Percentiles rank a stretch among this genome's conserved stretches.
Conservation (phyloP, 2,888 invertebrate species). For the Digitonthophagus gazella region DNA sequence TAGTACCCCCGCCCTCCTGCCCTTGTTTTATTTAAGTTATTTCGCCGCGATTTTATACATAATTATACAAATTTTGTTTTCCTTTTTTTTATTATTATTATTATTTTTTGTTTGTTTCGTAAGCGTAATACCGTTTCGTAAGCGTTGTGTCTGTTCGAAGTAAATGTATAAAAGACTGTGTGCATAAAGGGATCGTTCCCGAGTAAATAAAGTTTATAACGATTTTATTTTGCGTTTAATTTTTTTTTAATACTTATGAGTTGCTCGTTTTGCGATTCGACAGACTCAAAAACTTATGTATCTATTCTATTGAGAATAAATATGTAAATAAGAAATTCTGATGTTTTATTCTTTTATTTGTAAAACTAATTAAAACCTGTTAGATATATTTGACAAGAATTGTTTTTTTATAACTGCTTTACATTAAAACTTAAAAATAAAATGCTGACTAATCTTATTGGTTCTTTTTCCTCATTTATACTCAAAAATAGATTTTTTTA, state of each 20-base stretch:
- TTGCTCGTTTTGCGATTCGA: conserved; percentile 42
- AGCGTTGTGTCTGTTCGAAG: conserved; percentile 42
- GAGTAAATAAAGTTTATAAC: not conserved
- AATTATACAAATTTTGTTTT: conserved; percentile 24
- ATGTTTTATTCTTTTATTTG: conserved; percentile 18
- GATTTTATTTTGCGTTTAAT: not conserved
- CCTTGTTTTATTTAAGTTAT: conserved; percentile 29
- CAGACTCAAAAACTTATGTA: conserved; percentile 45
- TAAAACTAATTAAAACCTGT: not conserved
- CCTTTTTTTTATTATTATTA: conserved; percentile 34
- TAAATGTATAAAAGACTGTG: conserved; percentile 41
- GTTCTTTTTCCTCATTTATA: no score
- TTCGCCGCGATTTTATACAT: conserved; percentile 23
- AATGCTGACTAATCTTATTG: no score
- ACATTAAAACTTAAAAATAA: no score
- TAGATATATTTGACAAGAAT: no score
- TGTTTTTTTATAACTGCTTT: no score
- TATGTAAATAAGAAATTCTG: conserved; percentile 44
- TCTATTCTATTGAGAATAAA: conserved; percentile 47
- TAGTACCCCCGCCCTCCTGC: conserved; percentile 36
- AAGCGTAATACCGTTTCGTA: conserved; percentile 35
- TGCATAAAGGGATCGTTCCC: conserved; percentile 27
- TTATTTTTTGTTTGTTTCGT: conserved; percentile 26
- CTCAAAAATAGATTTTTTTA: no score
- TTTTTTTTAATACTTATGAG: no score